phyloP scores from a whole-genome alignment of 2,797 vertebrate species.

The Carduelis carduelis region DNA sequence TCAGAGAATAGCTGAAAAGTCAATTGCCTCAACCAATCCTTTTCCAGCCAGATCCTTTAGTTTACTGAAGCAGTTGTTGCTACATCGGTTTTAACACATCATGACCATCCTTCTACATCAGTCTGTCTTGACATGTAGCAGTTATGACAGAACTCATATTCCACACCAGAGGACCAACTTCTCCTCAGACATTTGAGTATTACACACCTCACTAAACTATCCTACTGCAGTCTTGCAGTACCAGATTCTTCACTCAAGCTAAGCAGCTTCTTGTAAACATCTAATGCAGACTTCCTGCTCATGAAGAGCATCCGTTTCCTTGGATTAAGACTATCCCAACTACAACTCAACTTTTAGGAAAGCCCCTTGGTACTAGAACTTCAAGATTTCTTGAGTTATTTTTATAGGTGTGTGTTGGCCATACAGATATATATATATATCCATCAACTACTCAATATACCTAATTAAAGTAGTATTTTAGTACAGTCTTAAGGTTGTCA shows the following conservation, averaged over 20 bases:
- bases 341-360: not conserved
- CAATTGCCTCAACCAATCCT: not conserved
- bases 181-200: not conserved
- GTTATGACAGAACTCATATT: not conserved
- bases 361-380: not conserved
- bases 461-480: not conserved
- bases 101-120: accelerated
- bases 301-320: not conserved
- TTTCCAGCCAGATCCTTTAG: not conserved
- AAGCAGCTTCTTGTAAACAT: not conserved
- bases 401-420: not conserved
- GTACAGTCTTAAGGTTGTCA: not conserved
- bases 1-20: not conserved
- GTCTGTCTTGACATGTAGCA: not conserved
- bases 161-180: not conserved
- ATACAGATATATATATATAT: not conserved
- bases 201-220: not conserved
- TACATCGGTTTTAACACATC: not conserved
- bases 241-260: not conserved
- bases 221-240: not conserved
- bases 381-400: not conserved
- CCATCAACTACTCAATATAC: not conserved
- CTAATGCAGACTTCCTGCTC: not conserved
- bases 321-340: not conserved
- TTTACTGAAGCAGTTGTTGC: not conserved